Evolutionary conservation across 1,140 invertebrate species (phyloP).

Genomic region (Apis florea): DNA sequence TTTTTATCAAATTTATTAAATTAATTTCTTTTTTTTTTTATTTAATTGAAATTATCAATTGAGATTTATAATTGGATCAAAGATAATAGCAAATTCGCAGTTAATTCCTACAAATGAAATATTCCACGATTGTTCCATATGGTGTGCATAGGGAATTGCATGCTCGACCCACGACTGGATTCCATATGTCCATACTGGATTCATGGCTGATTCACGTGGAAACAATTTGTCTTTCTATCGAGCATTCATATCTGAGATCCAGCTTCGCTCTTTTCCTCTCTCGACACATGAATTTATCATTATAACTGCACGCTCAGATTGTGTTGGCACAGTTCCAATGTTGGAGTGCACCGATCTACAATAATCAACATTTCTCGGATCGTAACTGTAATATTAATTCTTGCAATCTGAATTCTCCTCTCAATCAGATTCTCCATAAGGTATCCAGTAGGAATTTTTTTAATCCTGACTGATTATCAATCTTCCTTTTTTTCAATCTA

Average conservation of each 20-base stretch:
- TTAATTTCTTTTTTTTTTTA: too few species aligned
- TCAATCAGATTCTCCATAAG: background rate
- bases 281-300: background rate
- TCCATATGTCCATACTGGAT: background rate
- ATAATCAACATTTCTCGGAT: background rate
- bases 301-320: background rate
- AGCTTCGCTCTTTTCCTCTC: background rate
- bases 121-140: background rate
- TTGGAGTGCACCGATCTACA: background rate
- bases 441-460: background rate
- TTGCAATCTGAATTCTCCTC: background rate
- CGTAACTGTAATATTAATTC: background rate
- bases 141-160: background rate
- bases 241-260: background rate
- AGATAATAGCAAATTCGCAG: background rate
- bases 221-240: constrained; percentile 22
- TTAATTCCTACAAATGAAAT: background rate
- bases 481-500: too few species aligned
- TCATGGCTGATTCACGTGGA: constrained; percentile 16
- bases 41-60: too few species aligned
- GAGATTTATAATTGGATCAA: background rate
- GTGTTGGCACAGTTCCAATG: background rate
- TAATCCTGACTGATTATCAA: background rate
- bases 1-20: too few species aligned
- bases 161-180: constrained; percentile 2